Percentiles rank a stretch among this genome's conserved stretches.
These are phyloP conservation scores for Lanius collurio DNA, from an alignment of 2,113 vertebrate genomes.

Conservation along the genomic window DNA sequence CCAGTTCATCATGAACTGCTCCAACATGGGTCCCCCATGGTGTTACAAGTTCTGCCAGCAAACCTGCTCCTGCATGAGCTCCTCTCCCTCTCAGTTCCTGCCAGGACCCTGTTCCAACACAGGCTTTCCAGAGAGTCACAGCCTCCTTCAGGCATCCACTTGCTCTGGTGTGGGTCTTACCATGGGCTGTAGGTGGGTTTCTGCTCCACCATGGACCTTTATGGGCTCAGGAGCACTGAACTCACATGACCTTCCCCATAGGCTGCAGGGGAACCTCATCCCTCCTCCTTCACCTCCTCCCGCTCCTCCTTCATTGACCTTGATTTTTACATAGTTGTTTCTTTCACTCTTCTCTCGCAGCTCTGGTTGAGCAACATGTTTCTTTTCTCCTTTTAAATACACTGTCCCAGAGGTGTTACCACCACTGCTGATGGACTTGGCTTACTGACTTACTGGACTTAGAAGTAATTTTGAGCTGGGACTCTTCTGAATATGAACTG, in stretches of 20 bases:
- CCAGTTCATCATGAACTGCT: no score
- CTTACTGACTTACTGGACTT: background rate
- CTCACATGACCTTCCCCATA: fast-evolving
- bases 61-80: background rate
- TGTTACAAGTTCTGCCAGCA: background rate
- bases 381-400: background rate
- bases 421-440: fast-evolving
- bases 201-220: background rate
- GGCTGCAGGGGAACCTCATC: background rate
- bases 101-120: background rate
- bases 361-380: background rate
- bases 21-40: fast-evolving
- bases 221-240: background rate
- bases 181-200: background rate
- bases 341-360: background rate
- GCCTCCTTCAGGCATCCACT: background rate
- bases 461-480: background rate
- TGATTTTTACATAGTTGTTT: background rate
- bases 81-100: background rate
- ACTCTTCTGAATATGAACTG: background rate
- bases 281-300: fast-evolving
- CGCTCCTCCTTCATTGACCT: background rate
- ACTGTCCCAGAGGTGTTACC: fast-evolving
- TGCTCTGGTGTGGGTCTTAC: background rate
- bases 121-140: background rate